These are phyloP conservation scores for Podotricha telesiphe DNA, from an alignment of 2,888 invertebrate species.

Conservation along the genomic window DNA sequence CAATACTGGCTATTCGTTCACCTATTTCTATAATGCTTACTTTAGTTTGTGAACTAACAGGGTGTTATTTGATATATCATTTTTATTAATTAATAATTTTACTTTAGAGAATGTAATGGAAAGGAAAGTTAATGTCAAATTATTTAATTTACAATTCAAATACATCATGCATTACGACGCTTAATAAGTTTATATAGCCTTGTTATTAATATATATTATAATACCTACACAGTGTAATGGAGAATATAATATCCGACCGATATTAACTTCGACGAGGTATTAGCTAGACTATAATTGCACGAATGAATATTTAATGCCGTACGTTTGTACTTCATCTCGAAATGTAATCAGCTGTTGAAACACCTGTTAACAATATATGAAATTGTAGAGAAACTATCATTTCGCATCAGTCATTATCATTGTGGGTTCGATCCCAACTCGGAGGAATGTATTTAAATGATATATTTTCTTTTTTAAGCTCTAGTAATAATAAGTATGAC, in stretches of 20 bases:
- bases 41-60: too few relatives aligned
- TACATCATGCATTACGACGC: not conserved
- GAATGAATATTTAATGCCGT: conserved; percentile 42
- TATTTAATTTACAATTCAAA: not conserved
- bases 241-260: conserved; percentile 30
- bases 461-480: too few relatives aligned
- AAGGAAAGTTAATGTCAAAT: not conserved
- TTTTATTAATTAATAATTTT: too few relatives aligned
- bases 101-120: too few relatives aligned
- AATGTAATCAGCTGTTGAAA: conserved; percentile 43
- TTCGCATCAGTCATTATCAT: too few relatives aligned
- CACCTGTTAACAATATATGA: not conserved
- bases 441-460: too few relatives aligned
- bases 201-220: not conserved
- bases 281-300: conserved; percentile 33
- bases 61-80: too few relatives aligned
- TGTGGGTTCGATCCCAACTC: too few relatives aligned
- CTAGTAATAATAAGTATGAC: too few relatives aligned
- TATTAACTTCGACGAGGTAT: conserved; percentile 39
- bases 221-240: conserved; percentile 2
- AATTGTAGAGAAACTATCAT: too few relatives aligned
- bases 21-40: too few relatives aligned
- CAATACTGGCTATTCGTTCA: too few relatives aligned
- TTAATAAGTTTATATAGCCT: not conserved
- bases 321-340: conserved; percentile 42